Base-by-base conservation (phyloP, 2,888 invertebrate genomes). In the Cepaea hortensis region DNA sequence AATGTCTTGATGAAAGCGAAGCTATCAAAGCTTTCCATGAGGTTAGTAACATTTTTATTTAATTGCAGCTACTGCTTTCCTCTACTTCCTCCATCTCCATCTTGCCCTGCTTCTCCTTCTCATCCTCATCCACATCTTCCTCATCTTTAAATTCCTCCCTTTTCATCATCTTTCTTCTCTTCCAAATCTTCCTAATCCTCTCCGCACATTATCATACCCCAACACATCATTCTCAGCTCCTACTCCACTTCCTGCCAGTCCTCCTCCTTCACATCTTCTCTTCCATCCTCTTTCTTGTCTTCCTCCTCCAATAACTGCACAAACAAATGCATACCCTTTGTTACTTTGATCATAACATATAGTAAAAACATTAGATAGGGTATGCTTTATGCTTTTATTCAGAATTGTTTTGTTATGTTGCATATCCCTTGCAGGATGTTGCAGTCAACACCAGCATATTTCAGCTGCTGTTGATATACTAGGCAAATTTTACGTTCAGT, bases 1-100 rank as follows among this genome's bases (percentile, higher is more conserved):
- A 94, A 88, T 94, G 94, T 88, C 91, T 91, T 88, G 94, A 94
- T 91, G 94, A 94, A 87, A 93, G 92, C 90, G 93, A 93, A 85
- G 93, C 93, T n/a, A 93, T 93, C 88, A 93, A 93, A 88, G 94
- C 94, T 18, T 94, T 93, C 85, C 90, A 90, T 87, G 94, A 94
- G 93, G 93, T 93, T 86, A 88, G 89, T 85, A 4, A 13, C 4
- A 6, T 75, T 15, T 13, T 6, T 13, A 35, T 46, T 13, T 11
- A 3, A 15, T 7, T 75, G 7, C 23, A 6, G 13, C 5, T 23
- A n/a, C 13, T 73, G 4, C 23, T 13, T 23, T 35, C 6, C 23
- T 23, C 11, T 5, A n/a, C 13, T 35, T 13, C n/a, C 7, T n/a
- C n/a, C 6, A 7, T 4, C 15, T 70, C 6, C 70, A 7, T 70